Conservation (phyloP, 2,888 invertebrate species). For the Erebia epiphron region DNA sequence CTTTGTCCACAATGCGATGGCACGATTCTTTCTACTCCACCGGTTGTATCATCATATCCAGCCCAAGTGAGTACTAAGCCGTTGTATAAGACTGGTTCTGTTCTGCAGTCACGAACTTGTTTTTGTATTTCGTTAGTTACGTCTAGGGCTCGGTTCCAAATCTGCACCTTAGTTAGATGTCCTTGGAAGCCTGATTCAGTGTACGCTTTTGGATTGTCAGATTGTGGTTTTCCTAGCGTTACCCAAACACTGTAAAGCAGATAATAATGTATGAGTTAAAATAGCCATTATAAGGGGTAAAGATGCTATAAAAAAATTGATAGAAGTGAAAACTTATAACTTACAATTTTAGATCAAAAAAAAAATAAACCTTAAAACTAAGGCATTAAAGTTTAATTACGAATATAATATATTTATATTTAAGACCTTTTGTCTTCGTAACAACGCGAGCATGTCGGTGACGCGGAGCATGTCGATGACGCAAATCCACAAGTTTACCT, state of each 20-base stretch:
- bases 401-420: no score
- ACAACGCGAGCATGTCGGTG: no score
- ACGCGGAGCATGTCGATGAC: no score
- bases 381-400: no score
- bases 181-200: slow-evolving; percentile 97
- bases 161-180: slow-evolving; percentile 95
- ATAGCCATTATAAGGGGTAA: no score
- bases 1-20: slow-evolving; percentile 96
- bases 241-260: slow-evolving; percentile 90
- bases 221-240: slow-evolving; percentile 94
- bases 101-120: slow-evolving; percentile 95
- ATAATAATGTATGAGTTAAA: neutral
- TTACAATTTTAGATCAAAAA: no score
- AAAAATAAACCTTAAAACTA: no score
- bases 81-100: slow-evolving; percentile 94
- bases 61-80: slow-evolving; percentile 95
- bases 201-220: slow-evolving; percentile 90
- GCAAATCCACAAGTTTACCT: no score
- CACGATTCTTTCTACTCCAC: slow-evolving; percentile 95
- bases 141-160: slow-evolving; percentile 96
- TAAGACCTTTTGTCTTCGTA: no score
- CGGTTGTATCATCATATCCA: slow-evolving; percentile 94
- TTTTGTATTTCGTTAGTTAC: slow-evolving; percentile 96
- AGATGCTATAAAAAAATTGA: no score
- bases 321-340: no score